Conservation (phyloP, 2,113 vertebrate species). For the Oncorhynchus gorbuscha region DNA sequence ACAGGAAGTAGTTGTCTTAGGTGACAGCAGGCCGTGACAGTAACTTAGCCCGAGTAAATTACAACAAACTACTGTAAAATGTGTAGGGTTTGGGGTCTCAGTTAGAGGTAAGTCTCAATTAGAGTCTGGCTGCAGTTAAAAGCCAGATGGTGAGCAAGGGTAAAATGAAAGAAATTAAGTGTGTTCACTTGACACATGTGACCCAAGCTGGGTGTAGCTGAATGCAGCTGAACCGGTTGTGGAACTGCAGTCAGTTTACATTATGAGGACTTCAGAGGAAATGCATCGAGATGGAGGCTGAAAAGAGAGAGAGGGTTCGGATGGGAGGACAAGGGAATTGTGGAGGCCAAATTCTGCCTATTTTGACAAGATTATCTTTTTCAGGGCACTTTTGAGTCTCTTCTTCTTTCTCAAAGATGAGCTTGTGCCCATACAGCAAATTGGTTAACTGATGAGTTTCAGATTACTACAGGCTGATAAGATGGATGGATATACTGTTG, state of each 20-base stretch:
- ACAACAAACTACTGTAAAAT: constrained; percentile 16
- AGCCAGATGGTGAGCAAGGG: constrained; percentile 36
- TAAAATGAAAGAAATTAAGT: constrained; percentile 64
- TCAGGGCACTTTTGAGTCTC: constrained; percentile 40
- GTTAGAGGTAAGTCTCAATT: constrained; percentile 28
- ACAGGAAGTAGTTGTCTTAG: neutral
- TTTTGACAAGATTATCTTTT: constrained; percentile 74
- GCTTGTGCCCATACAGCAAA: constrained; percentile 61
- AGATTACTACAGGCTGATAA: constrained; percentile 65
- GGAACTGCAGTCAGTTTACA: constrained; percentile 76
- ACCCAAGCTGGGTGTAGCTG: constrained; percentile 66
- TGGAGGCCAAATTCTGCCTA: constrained; percentile 65
- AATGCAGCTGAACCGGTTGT: constrained; percentile 63
- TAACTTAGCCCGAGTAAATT: constrained; percentile 13
- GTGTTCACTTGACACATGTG: constrained; percentile 76
- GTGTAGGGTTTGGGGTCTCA: constrained; percentile 22
- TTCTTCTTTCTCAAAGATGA: constrained; percentile 41
- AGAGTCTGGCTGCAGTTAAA: constrained; percentile 35
- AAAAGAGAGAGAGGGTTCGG: neutral
- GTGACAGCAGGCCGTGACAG: neutral
- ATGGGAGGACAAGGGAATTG: constrained; percentile 56
- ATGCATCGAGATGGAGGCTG: constrained; percentile 48
- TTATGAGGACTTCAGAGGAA: constrained; percentile 70
- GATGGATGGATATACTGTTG: constrained; percentile 62
- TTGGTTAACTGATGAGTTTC: constrained; percentile 64